These are phyloP conservation scores for Corythornis vintsioides DNA, from an alignment of 2,113 vertebrate species.

Conservation along the genomic window DNA sequence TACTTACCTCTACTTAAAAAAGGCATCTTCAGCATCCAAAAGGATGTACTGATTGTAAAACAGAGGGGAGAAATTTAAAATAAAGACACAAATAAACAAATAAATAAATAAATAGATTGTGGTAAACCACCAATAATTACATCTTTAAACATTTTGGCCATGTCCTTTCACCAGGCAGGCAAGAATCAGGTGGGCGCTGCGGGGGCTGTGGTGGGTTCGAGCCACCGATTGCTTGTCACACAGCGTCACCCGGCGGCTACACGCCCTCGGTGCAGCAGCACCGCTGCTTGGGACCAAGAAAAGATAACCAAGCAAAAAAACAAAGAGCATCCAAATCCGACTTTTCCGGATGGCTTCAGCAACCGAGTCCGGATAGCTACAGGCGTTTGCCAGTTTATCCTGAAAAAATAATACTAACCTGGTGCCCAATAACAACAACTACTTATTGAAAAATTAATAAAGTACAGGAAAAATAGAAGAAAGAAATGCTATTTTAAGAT, in stretches of 20 bases:
- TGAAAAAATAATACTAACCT: background rate
- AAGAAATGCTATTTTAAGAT: no score
- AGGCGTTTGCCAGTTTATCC: background rate
- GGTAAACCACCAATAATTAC: background rate
- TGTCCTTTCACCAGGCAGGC: background rate
- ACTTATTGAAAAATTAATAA: no score
- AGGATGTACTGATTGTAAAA: background rate
- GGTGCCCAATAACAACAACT: background rate
- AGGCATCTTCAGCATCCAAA: background rate
- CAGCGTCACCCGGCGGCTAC: slow-evolving; percentile 44
- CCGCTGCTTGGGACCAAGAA: no score
- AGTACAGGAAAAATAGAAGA: no score
- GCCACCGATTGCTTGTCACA: background rate
- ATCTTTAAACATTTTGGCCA: background rate
- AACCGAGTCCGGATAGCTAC: no score
- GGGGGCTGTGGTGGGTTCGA: fast-evolving
- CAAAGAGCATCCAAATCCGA: no score
- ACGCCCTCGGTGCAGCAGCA: background rate
- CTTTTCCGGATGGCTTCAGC: no score
- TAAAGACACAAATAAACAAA: no score
- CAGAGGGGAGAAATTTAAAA: fast-evolving
- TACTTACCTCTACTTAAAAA: background rate
- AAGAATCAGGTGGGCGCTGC: background rate
- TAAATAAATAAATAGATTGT: no score
- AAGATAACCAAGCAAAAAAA: no score